These are phyloP conservation scores for Beroe forskalii DNA, from an alignment of 37 sponge, comb jelly and placozoan species.

Conservation along the genomic window DNA sequence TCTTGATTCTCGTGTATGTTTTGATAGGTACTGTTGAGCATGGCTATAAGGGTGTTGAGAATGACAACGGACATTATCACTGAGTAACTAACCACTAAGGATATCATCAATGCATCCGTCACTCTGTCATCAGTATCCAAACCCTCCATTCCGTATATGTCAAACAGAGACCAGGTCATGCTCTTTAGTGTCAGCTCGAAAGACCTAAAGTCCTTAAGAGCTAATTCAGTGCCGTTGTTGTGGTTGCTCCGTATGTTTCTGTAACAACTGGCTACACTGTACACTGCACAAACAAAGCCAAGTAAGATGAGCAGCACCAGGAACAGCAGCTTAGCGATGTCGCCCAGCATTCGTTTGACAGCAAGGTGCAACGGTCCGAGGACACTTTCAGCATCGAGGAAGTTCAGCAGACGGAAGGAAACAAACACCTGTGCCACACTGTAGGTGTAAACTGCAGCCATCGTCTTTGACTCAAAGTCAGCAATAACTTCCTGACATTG, in stretches of 20 bases:
- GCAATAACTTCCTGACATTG: background rate
- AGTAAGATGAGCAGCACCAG: constrained; percentile 8
- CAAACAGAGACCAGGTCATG: constrained; percentile 60
- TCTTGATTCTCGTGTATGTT: constrained; percentile 24
- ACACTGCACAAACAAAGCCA: constrained; percentile 33
- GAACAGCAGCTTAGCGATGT: constrained; percentile 2
- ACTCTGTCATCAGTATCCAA: background rate
- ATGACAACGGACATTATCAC: constrained; percentile 11
- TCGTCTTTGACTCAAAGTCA: background rate
- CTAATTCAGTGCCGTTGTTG: background rate
- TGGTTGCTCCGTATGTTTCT: background rate
- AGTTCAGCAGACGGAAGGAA: constrained; percentile 59
- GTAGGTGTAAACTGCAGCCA: constrained; percentile 10
- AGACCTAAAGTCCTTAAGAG: background rate
- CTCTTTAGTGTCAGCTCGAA: background rate
- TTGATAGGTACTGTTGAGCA: constrained; percentile 37
- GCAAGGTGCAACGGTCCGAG: constrained; percentile 45
- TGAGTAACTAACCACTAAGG: constrained; percentile 8
- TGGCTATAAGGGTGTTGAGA: constrained; percentile 47
- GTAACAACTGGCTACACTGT: background rate
- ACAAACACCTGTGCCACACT: constrained; percentile 37
- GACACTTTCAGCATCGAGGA: constrained; percentile 8
- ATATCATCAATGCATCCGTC: background rate
- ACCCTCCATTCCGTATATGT: background rate
- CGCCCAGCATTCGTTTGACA: constrained; percentile 49